Conservation (phyloP, 2,797 vertebrate genomes). For the Melanotaenia boesemani region DNA sequence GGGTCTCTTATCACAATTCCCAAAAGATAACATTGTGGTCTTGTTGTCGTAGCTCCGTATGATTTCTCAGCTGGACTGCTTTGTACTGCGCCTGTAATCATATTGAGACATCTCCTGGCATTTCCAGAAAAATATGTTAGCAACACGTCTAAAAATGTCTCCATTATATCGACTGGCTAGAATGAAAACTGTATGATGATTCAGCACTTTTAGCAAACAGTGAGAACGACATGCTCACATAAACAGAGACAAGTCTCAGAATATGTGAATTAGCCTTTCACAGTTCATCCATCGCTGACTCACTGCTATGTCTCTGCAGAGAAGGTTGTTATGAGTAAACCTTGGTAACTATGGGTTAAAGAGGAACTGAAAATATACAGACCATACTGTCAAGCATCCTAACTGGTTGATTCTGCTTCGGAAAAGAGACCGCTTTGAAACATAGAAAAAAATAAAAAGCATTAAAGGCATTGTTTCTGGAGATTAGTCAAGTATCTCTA, state of each 20-base stretch:
- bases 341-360: not conserved
- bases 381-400: not conserved
- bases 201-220: conserved; percentile 25
- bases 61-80: conserved; percentile 9
- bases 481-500: no score
- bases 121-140: conserved; percentile 34
- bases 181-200: conserved; percentile 36
- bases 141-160: conserved; percentile 28
- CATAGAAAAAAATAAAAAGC: no score
- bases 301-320: not conserved
- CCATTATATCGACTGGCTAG: conserved; percentile 22
- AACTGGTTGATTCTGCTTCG: no score
- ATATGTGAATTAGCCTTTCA: not conserved
- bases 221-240: not conserved
- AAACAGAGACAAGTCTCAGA: not conserved
- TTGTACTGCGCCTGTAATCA: conserved; percentile 47
- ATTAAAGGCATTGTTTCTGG: no score
- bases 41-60: conserved; percentile 5
- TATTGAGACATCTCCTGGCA: conserved; percentile 58
- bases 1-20: not conserved
- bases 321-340: not conserved
- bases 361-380: not conserved
- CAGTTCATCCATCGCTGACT: not conserved
- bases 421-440: no score
- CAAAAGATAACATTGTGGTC: conserved; percentile 60